phyloP scores from a whole-genome alignment of 2,113 vertebrate species.

The Engraulis encrasicolus region DNA sequence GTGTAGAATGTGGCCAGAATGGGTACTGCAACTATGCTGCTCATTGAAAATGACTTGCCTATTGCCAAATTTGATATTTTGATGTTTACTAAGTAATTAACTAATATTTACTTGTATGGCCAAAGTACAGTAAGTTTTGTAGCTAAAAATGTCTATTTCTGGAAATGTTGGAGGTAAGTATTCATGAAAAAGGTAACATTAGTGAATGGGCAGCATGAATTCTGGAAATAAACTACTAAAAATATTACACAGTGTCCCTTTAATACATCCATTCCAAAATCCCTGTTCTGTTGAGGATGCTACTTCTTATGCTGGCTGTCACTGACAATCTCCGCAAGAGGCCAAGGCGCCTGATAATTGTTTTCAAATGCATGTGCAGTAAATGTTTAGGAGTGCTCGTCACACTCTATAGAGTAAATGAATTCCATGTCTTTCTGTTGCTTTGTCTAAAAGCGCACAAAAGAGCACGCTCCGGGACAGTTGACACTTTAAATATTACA shows the following conservation, averaged over 20 bases:
- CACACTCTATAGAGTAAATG: background rate
- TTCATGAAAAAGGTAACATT: too few species aligned
- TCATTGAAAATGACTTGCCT: too few species aligned
- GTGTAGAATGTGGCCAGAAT: too few species aligned
- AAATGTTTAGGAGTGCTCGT: background rate
- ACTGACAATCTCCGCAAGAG: background rate
- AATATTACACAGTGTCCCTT: background rate
- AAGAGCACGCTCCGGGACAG: background rate
- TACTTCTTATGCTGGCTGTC: background rate
- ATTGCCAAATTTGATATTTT: too few species aligned
- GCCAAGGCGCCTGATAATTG: background rate
- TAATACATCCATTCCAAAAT: background rate
- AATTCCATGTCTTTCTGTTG: background rate
- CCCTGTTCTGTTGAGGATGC: background rate
- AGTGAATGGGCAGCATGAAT: too few species aligned
- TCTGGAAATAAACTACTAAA: too few species aligned
- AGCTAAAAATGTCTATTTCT: too few species aligned
- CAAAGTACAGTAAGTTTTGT: too few species aligned
- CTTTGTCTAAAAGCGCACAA: background rate
- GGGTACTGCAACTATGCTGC: too few species aligned
- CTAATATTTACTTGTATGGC: too few species aligned
- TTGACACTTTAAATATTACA: background rate
- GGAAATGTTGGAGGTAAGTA: too few species aligned
- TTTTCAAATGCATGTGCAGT: background rate
- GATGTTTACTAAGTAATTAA: too few species aligned